A percentile compares a stretch with the other conserved stretches of the same genome.
Evolutionary conservation across 2,888 invertebrate species (phyloP).

Genomic region (Cephonodes hylas): DNA sequence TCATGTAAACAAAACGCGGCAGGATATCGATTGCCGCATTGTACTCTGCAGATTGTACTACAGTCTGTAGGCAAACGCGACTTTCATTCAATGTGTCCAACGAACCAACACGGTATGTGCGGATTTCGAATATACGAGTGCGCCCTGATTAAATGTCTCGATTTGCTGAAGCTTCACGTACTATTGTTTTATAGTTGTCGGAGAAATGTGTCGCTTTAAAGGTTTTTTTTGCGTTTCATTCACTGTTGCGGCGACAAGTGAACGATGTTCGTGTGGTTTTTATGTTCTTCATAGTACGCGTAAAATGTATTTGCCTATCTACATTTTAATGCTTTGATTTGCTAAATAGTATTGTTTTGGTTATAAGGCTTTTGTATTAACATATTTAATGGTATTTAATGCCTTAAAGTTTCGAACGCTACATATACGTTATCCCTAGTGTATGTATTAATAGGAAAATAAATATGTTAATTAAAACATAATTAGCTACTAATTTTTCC

Average conservation of each 20-base stretch:
- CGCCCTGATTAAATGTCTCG: constrained; percentile 16
- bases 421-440: too few relatives aligned
- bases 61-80: constrained; percentile 19
- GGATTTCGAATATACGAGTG: constrained; percentile 11
- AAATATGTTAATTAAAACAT: too few relatives aligned
- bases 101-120: constrained; percentile 17
- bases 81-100: constrained; percentile 25
- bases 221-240: neutral
- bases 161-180: neutral
- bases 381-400: too few relatives aligned
- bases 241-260: neutral
- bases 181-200: neutral
- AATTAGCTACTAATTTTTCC: too few relatives aligned
- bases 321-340: too few relatives aligned
- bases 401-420: too few relatives aligned
- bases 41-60: constrained; percentile 18
- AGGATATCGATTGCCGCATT: constrained; percentile 33
- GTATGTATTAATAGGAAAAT: too few relatives aligned
- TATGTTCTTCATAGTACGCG: neutral
- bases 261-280: neutral
- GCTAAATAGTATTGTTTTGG: too few relatives aligned
- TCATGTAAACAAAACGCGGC: constrained; percentile 19
- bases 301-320: too few relatives aligned
- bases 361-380: too few relatives aligned
- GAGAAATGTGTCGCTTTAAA: neutral